A percentile compares a stretch with the other conserved stretches of the same genome.
These are phyloP conservation scores for Thysanoteuthis rhombus DNA, from an alignment of 2,888 invertebrate genomes.

Conservation along the genomic window DNA sequence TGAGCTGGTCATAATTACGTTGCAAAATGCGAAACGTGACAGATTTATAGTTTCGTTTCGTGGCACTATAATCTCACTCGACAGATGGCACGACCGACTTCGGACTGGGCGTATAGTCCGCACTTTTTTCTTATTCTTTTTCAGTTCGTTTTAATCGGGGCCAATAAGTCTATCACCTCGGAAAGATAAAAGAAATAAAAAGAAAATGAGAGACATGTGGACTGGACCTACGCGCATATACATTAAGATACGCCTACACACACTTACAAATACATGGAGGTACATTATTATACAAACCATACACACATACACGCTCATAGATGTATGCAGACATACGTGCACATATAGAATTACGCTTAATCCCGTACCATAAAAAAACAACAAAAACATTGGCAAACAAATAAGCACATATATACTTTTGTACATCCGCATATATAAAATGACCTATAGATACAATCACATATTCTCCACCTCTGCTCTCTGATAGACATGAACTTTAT, in stretches of 20 bases:
- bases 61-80: not conserved
- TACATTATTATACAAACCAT: not conserved
- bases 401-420: not conserved
- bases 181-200: not conserved
- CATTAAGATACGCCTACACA: not conserved
- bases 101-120: conserved; percentile 12
- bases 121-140: not conserved
- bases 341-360: too few relatives aligned
- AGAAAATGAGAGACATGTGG: not conserved
- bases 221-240: not conserved
- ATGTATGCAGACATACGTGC: not conserved
- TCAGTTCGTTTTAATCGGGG: not conserved
- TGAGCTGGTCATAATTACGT: conserved; percentile 12
- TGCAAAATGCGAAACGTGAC: conserved; percentile 12
- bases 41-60: conserved; percentile 12
- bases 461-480: too few relatives aligned
- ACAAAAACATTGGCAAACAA: too few relatives aligned
- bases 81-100: not conserved
- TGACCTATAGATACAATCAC: not conserved
- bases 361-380: too few relatives aligned
- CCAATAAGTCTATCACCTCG: not conserved
- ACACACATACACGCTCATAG: not conserved
- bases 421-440: not conserved
- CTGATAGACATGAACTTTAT: too few relatives aligned
- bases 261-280: not conserved